These are phyloP conservation scores for Nephrotoma guestfalica DNA, from an alignment of 2,888 invertebrate species.

Conservation along the genomic window DNA sequence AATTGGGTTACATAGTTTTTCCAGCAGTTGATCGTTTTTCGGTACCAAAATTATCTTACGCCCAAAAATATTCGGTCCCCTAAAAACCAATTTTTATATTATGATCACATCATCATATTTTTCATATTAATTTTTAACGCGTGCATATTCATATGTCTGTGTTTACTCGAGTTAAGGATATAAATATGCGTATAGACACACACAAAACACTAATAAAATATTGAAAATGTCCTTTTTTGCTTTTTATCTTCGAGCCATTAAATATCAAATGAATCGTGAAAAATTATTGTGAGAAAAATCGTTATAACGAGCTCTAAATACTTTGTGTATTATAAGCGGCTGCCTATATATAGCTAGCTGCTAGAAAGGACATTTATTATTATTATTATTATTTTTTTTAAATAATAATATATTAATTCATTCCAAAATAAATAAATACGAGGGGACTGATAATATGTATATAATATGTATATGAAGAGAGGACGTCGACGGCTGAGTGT, in stretches of 20 bases:
- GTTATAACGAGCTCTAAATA: not conserved
- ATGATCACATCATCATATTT: not conserved
- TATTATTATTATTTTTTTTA: not conserved
- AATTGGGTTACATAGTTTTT: not conserved
- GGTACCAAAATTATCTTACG: not conserved
- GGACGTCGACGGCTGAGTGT: not conserved
- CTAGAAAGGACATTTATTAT: not conserved
- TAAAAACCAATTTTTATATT: not conserved
- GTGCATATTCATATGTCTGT: not conserved
- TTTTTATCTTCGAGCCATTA: not conserved
- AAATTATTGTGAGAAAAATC: constrained; percentile 4
- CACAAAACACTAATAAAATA: not conserved
- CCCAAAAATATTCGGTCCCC: not conserved
- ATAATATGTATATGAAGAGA: not conserved
- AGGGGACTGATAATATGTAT: not conserved
- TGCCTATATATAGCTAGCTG: not conserved
- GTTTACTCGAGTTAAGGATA: not conserved
- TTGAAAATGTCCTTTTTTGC: not conserved
- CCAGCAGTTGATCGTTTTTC: not conserved
- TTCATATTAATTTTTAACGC: not conserved
- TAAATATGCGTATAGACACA: not conserved
- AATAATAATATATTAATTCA: not conserved
- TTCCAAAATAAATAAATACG: not conserved
- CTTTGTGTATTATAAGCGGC: not conserved
- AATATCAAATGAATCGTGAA: constrained; percentile 2